Base-by-base conservation (phyloP, 2,888 invertebrate genomes). In the Seira musarum region DNA sequence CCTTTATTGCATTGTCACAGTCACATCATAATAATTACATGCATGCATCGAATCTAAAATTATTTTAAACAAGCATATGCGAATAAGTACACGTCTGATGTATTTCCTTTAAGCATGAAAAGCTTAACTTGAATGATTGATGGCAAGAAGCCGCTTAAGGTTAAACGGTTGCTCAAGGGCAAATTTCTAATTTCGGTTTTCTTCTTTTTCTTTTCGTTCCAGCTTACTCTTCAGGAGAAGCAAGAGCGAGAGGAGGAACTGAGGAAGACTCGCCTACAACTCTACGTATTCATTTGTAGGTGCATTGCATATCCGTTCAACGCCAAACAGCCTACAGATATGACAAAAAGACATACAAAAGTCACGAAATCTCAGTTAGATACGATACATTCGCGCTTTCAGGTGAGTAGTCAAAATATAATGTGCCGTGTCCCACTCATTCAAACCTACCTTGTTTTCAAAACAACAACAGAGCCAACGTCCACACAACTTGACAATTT, bases 241-340 rank as follows among this genome's bases (percentile, higher is more conserved):
- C 96, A 97, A 87, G 98, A 98, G 89, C 93, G 96, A 82, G 94
- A 98, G 88, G 98, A 99, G 90, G 98, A 98, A 88, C 97, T 98
- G 88, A 93, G 98, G 84, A 98, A 98, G 89, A 93, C 94, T 82
- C 93, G 96, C 82, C 93, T 99, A 80, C 99, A 99, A 89, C 91
- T 99, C 57, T 99, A 99, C 90, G 99, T 99, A 85, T 99, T 99
- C 89, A 96, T 99, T 85, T 97, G 98, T 85, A 92, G 99, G 88
- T 98, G 98, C 90, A 93, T 98, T 88, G 97, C 99, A 6, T 99
- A 99, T 90, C 99, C 99, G 6, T 99, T 99, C 91, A 99, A 99
- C 90, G 98, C 98, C 13, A 99, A 99, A 90, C 99, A 99, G 89
- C 97, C 98, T 0, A 98, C 97, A 6, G 99, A 99, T 89, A 97